phyloP scores from a whole-genome alignment of 2,888 invertebrate species.

The Timandra comae region DNA sequence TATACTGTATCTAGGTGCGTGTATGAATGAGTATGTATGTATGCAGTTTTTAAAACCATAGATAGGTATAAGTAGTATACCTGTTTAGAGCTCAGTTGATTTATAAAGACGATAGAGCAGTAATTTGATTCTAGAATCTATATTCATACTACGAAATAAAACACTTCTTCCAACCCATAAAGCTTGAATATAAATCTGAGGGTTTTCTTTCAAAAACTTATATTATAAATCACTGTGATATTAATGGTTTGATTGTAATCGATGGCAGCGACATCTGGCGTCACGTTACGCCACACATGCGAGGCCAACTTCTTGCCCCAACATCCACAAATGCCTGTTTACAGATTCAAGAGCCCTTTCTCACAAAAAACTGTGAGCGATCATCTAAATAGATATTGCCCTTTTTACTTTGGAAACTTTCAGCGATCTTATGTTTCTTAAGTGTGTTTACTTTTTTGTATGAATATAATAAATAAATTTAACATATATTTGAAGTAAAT shows the following conservation, averaged over 20 bases:
- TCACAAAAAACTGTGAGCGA: constrained; percentile 33
- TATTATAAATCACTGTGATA: constrained; percentile 33
- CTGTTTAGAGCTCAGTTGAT: too few species aligned
- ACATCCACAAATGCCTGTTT: constrained; percentile 38
- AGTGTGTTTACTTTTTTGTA: constrained; percentile 1
- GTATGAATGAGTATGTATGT: too few species aligned
- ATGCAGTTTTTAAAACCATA: too few species aligned
- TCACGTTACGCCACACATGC: constrained; percentile 41
- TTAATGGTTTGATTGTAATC: constrained; percentile 38
- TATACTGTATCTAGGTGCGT: too few species aligned
- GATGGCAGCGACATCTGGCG: constrained; percentile 39
- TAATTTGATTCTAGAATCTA: too few species aligned
- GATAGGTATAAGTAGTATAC: too few species aligned
- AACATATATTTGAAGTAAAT: too few species aligned
- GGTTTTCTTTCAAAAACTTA: constrained; percentile 4
- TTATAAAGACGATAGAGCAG: too few species aligned
- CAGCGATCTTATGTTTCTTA: constrained; percentile 4
- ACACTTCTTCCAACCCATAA: too few species aligned
- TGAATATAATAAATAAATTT: too few species aligned
- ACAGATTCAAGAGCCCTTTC: constrained; percentile 41
- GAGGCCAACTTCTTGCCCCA: constrained; percentile 30
- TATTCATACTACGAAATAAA: too few species aligned
- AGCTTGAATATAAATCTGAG: too few species aligned
- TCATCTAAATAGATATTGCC: constrained; percentile 29
- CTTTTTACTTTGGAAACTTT: constrained; percentile 20